Percentiles rank a stretch among this genome's conserved stretches.
phyloP scores from a whole-genome alignment of 2,888 invertebrate species.

The Microdon myrmicae region DNA sequence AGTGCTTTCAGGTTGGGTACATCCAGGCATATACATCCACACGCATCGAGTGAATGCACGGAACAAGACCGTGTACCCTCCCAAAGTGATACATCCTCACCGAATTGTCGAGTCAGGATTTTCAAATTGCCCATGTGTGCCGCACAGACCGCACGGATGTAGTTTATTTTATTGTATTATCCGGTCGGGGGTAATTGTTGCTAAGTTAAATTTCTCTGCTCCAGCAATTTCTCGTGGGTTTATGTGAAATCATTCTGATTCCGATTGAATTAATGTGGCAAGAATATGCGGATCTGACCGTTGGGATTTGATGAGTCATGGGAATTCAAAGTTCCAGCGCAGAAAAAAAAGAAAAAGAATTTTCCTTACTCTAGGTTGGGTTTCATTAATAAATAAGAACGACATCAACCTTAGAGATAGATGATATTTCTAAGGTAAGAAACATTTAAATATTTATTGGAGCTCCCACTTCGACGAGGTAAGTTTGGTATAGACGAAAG shows the following conservation, averaged over 20 bases:
- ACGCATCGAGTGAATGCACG: conserved; percentile 5
- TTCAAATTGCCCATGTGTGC: conserved; percentile 52
- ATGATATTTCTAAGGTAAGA: too few relatives aligned
- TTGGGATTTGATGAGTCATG: conserved; percentile 2
- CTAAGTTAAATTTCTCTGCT: conserved; percentile 36
- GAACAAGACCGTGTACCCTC: conserved; percentile 16
- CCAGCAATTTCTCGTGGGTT: conserved; percentile 33
- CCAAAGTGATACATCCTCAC: conserved; percentile 39
- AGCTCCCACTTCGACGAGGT: too few relatives aligned
- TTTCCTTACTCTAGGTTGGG: background rate
- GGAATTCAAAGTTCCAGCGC: conserved; percentile 25
- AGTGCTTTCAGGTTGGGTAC: conserved; percentile 34
- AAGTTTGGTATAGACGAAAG: too few relatives aligned
- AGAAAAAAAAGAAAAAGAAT: conserved; percentile 8
- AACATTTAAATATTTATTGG: too few relatives aligned
- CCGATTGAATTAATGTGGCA: conserved; percentile 51
- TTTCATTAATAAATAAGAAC: conserved; percentile 28
- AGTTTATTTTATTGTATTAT: conserved; percentile 53
- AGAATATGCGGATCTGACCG: conserved; percentile 26
- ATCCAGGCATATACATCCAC: background rate
- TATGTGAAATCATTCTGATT: conserved; percentile 51
- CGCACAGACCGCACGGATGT: conserved; percentile 49
- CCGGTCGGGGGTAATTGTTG: conserved; percentile 49
- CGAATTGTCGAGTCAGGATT: conserved; percentile 51
- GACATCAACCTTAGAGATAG: too few relatives aligned